phyloP scores from a whole-genome alignment of 2,888 invertebrate species.

The Thyatira batis region DNA sequence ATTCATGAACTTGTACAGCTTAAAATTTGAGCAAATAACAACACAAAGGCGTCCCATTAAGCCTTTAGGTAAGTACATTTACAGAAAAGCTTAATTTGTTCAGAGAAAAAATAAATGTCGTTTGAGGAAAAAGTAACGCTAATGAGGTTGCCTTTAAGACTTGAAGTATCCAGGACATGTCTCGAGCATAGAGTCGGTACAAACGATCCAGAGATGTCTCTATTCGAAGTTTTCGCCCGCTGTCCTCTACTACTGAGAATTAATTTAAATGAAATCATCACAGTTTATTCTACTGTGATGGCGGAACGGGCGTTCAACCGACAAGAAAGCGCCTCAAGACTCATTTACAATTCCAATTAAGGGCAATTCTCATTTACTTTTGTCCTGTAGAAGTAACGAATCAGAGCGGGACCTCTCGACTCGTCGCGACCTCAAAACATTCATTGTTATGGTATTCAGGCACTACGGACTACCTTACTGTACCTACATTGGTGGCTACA shows the following conservation, averaged over 20 bases:
- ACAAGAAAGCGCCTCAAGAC: slow-evolving; percentile 76
- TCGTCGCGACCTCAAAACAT: slow-evolving; percentile 40
- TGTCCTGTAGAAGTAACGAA: slow-evolving; percentile 70
- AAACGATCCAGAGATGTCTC: slow-evolving; percentile 54
- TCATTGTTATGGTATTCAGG: slow-evolving; percentile 29
- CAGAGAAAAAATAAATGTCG: slow-evolving; percentile 32
- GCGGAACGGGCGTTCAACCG: slow-evolving; percentile 68
- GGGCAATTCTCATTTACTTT: slow-evolving; percentile 78
- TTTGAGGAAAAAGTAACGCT: slow-evolving; percentile 34
- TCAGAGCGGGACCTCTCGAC: slow-evolving; percentile 48
- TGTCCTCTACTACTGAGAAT: slow-evolving; percentile 57
- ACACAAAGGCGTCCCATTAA: background rate
- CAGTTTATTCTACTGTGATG: slow-evolving; percentile 77
- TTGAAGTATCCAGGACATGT: slow-evolving; percentile 37
- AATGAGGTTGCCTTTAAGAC: slow-evolving; percentile 36
- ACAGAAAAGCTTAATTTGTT: slow-evolving; percentile 32
- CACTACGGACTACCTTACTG: slow-evolving; percentile 5
- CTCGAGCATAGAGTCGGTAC: slow-evolving; percentile 45
- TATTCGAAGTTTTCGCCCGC: slow-evolving; percentile 54
- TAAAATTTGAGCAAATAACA: background rate
- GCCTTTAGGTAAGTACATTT: background rate
- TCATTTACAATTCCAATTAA: slow-evolving; percentile 81
- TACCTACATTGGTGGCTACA: no score
- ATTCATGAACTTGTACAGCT: background rate
- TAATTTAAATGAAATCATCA: slow-evolving; percentile 80